These are phyloP conservation scores for Sapajus apella DNA, from an alignment of 2,113 vertebrate species.

Conservation along the genomic window DNA sequence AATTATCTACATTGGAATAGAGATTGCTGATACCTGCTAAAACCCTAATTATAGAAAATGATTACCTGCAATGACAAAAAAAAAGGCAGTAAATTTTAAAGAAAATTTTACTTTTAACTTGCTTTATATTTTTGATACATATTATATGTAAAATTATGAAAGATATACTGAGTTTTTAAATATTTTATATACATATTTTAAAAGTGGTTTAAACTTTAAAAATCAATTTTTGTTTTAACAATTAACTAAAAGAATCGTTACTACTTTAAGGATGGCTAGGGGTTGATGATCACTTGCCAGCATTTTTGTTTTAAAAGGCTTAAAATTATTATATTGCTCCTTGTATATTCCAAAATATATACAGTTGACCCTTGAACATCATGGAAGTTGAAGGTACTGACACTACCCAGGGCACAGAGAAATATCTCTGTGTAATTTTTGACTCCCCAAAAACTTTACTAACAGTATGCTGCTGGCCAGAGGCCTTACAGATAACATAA, in stretches of 20 bases:
- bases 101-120: conserved; percentile 18
- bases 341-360: neutral
- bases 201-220: neutral
- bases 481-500: neutral
- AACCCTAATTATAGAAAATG: neutral
- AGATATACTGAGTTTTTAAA: neutral
- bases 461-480: neutral
- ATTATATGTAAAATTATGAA: neutral
- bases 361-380: neutral
- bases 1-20: neutral
- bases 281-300: neutral
- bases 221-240: neutral
- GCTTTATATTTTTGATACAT: neutral
- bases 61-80: conserved; percentile 23
- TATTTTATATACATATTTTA: neutral
- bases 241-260: neutral
- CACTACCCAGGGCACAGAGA: neutral
- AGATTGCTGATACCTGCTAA: neutral
- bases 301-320: neutral
- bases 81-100: neutral
- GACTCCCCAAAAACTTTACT: neutral
- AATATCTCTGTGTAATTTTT: neutral
- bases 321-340: neutral
- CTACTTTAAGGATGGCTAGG: neutral
- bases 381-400: neutral